Evolutionary conservation across 2,113 vertebrate species (phyloP).

Genomic region (Platichthys stellatus): DNA sequence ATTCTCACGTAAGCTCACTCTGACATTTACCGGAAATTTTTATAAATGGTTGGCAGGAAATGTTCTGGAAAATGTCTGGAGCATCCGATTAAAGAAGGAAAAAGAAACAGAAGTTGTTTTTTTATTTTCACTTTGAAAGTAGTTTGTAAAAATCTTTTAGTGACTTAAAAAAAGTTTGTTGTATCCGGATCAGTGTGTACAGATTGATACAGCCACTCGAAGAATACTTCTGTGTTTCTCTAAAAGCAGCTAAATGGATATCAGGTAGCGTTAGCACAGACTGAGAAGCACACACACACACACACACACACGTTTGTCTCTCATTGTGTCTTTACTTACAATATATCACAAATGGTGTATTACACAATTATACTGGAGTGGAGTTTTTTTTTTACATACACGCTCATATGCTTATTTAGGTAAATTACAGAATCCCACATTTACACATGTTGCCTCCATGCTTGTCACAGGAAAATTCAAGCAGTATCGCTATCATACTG

Average conservation of each 20-base stretch:
- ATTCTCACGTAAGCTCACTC: no score
- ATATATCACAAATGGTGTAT: slow-evolving; percentile 57
- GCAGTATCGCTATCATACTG: slow-evolving; percentile 17
- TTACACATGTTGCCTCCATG: slow-evolving; percentile 34
- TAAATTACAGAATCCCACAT: slow-evolving; percentile 44
- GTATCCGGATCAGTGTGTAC: no score
- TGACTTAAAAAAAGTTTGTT: no score
- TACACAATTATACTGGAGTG: slow-evolving; percentile 76
- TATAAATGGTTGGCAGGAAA: no score
- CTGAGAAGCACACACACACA: slow-evolving; percentile 12
- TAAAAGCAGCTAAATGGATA: not conserved
- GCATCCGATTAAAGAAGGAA: no score
- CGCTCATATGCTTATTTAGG: slow-evolving; percentile 38
- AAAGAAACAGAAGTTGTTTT: no score
- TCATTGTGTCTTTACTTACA: slow-evolving; percentile 52
- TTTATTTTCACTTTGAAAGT: no score
- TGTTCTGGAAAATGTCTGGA: no score
- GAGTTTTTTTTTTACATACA: slow-evolving; percentile 49
- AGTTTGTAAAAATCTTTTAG: no score
- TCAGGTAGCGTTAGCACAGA: slow-evolving; percentile 41
- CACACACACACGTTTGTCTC: not conserved
- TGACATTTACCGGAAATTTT: no score
- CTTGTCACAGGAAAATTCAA: slow-evolving; percentile 47
- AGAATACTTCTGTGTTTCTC: not conserved
- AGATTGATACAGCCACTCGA: no score